A percentile compares a stretch with the other conserved stretches of the same genome.
Evolutionary conservation across 2,888 invertebrate genomes (phyloP).

Genomic region (Chloromyia formosa): DNA sequence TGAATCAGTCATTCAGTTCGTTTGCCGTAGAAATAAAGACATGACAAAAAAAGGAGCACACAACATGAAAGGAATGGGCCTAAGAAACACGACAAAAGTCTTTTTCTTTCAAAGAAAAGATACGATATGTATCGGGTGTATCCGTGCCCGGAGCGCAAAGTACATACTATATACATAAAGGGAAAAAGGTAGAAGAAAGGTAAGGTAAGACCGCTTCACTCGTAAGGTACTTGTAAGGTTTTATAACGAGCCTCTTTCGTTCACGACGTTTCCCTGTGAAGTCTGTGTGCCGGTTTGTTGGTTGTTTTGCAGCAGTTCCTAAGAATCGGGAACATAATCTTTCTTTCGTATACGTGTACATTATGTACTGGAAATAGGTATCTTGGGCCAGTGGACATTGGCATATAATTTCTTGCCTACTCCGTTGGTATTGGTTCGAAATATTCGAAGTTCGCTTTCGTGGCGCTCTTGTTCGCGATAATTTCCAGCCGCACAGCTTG

Average conservation of each 20-base stretch:
- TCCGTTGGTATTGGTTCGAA: constrained; percentile 15
- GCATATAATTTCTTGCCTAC: background rate
- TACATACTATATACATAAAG: background rate
- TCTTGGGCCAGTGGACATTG: background rate
- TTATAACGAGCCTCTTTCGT: constrained; percentile 36
- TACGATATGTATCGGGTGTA: constrained; percentile 1
- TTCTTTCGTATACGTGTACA: background rate
- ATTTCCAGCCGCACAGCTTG: background rate
- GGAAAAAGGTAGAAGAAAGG: background rate
- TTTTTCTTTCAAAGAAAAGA: constrained; percentile 8
- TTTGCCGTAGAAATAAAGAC: background rate
- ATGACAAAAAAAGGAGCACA: constrained; percentile 14
- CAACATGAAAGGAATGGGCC: constrained; percentile 7
- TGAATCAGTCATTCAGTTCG: constrained; percentile 27
- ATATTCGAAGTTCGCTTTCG: background rate
- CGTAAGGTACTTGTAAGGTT: constrained; percentile 34
- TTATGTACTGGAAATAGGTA: background rate
- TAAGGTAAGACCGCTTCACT: background rate
- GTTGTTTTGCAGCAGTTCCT: constrained; percentile 1
- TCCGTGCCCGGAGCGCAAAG: background rate
- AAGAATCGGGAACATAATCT: constrained; percentile 3
- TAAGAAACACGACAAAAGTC: constrained; percentile 14
- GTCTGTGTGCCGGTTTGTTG: background rate
- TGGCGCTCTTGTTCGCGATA: background rate
- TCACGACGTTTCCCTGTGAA: too few relatives aligned